Evolutionary conservation across 2,888 invertebrate species (phyloP).

Genomic region (Sphinx pinastri): DNA sequence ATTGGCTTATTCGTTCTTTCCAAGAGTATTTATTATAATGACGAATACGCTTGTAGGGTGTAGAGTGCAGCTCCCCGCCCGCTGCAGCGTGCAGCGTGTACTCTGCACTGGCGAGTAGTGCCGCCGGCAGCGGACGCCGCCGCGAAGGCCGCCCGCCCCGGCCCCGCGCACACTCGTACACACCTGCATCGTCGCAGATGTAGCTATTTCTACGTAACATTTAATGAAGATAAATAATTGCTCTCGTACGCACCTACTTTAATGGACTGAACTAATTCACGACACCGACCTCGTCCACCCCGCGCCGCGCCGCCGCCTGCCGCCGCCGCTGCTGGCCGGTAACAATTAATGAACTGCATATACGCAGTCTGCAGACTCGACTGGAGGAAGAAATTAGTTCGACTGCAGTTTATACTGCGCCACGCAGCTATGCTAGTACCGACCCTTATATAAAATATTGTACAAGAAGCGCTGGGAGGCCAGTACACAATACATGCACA

Average conservation of each 20-base stretch:
- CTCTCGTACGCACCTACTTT: not conserved
- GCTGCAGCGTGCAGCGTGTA: not conserved
- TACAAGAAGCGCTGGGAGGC: no score
- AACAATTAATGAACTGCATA: not conserved
- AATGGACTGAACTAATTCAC: not conserved
- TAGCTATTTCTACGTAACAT: not conserved
- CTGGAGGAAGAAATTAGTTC: no score
- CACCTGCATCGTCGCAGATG: not conserved
- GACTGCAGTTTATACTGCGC: no score
- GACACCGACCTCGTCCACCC: not conserved
- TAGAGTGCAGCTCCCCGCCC: not conserved
- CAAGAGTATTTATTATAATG: no score
- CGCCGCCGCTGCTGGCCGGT: not conserved
- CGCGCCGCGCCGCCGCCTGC: not conserved
- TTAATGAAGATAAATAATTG: not conserved
- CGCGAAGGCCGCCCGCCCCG: not conserved
- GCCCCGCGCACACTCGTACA: not conserved
- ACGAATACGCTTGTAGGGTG: no score
- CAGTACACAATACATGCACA: no score
- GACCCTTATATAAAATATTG: no score
- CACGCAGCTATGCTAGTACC: no score
- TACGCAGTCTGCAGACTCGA: not conserved
- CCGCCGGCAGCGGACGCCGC: not conserved
- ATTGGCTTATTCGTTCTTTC: no score
- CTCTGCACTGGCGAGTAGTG: not conserved